Percentiles rank a stretch among this genome's conserved stretches.
Conservation (phyloP, 2,113 vertebrate species). For the Hassar affinis region DNA sequence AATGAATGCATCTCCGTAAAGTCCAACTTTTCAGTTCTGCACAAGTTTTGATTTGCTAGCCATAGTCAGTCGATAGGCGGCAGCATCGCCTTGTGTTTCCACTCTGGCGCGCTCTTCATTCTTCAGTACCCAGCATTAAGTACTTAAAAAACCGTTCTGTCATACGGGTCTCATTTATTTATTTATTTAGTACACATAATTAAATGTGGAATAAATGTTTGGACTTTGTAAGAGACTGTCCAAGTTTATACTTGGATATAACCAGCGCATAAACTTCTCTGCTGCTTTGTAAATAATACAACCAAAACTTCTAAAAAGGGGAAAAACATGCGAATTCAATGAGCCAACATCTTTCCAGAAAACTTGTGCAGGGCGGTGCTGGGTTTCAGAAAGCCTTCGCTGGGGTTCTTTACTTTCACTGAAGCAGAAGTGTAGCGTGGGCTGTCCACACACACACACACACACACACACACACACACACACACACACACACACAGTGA, state of each 20-base stretch:
- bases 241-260: neutral
- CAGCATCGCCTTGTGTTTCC: constrained; percentile 3
- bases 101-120: neutral
- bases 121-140: neutral
- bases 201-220: neutral
- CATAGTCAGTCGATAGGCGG: neutral
- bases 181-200: neutral
- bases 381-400: neutral
- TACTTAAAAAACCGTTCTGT: neutral
- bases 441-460: neutral
- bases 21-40: neutral
- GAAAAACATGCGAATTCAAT: neutral
- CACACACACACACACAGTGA: constrained; percentile 30
- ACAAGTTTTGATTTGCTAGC: neutral
- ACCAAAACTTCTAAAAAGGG: neutral
- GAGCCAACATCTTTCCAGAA: neutral
- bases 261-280: neutral
- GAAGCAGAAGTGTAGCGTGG: neutral
- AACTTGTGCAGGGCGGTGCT: neutral
- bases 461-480: neutral
- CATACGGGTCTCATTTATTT: neutral
- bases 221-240: neutral
- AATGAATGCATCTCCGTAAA: neutral
- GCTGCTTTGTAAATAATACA: neutral
- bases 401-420: constrained; percentile 28